Percentiles rank a stretch among this genome's conserved stretches.
Conservation (phyloP, 2,113 vertebrate genomes). For the Nicator chloris region DNA sequence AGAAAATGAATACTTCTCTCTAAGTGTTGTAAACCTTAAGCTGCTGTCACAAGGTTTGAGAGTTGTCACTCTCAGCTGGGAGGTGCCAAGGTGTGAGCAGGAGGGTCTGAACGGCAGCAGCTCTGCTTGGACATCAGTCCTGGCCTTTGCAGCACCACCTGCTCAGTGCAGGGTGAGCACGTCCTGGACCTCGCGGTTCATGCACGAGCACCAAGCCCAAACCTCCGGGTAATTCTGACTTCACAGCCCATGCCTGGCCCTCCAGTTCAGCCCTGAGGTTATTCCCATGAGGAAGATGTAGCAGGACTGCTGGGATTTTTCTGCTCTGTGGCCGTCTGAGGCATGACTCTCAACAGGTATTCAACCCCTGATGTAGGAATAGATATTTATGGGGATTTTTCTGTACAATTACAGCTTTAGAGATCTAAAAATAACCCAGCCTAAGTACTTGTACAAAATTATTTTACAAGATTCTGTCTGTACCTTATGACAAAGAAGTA, state of each 20-base stretch:
- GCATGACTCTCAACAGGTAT: not conserved
- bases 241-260: not conserved
- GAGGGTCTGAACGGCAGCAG: not conserved
- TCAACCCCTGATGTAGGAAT: not conserved
- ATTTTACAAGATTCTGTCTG: not conserved
- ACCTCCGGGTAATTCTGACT: not conserved
- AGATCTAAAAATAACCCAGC: not conserved
- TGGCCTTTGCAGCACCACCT: not conserved
- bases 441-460: not conserved
- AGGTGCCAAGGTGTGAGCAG: not conserved
- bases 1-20: not conserved
- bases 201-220: not conserved
- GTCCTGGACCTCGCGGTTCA: not conserved
- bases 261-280: not conserved
- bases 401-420: not conserved
- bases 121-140: rapidly evolving
- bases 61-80: not conserved
- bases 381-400: not conserved
- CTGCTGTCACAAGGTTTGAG: not conserved
- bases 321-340: not conserved
- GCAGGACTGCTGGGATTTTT: not conserved
- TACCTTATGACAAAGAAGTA: not conserved
- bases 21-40: not conserved
- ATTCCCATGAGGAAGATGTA: not conserved
- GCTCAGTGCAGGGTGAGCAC: not conserved